A percentile compares a stretch with the other conserved stretches of the same genome.
Conservation (phyloP, 2,797 vertebrate genomes). For the Phataginus tricuspis region DNA sequence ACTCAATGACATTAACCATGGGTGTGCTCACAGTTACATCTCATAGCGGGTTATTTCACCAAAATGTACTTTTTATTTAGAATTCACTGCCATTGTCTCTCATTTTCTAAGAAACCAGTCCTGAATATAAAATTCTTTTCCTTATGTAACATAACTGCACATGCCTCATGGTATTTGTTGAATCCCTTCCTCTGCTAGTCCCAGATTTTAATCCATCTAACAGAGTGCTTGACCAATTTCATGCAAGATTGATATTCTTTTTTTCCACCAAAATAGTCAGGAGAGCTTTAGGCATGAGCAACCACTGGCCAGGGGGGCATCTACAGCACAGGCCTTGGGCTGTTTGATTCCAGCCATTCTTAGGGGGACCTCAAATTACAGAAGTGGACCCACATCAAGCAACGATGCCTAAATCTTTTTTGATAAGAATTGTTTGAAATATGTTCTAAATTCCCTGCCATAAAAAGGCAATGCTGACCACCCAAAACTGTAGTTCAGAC, state of each 20-base stretch:
- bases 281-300: background rate
- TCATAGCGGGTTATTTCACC: background rate
- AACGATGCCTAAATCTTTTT: background rate
- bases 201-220: background rate
- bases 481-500: background rate
- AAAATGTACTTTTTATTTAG: slow-evolving; percentile 57
- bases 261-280: slow-evolving; percentile 1
- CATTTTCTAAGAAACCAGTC: slow-evolving; percentile 39
- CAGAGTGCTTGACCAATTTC: background rate
- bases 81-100: slow-evolving; percentile 55
- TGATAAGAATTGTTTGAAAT: background rate
- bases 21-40: slow-evolving; percentile 35
- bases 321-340: background rate
- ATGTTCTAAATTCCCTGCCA: background rate
- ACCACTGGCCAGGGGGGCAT: background rate
- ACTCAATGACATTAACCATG: slow-evolving; percentile 58
- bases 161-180: background rate
- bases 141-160: background rate
- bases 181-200: background rate
- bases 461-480: background rate
- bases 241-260: background rate
- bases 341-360: background rate
- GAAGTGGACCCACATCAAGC: background rate
- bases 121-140: background rate
- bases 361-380: background rate